A percentile compares a stretch with the other conserved stretches of the same genome.
Evolutionary conservation across 1,140 invertebrate species (phyloP).

Genomic region (Microplitis mediator): DNA sequence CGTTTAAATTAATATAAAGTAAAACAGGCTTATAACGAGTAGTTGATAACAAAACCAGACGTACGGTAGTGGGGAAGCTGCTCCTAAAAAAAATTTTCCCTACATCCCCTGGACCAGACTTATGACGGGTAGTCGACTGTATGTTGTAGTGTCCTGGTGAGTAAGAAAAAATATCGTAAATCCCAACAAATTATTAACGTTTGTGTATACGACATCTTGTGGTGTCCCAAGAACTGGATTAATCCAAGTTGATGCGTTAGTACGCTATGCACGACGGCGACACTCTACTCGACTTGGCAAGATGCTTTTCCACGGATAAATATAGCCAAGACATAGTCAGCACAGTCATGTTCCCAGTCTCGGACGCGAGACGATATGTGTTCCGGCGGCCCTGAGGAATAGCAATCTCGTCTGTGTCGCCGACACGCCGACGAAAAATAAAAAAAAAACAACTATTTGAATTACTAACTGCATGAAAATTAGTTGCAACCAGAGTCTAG

Average conservation of each 20-base stretch:
- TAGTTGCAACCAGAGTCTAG: too few relatives aligned
- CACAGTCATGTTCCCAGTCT: constrained; percentile 41
- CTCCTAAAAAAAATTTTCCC: too few relatives aligned
- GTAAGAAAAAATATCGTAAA: background rate
- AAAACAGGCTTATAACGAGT: too few relatives aligned
- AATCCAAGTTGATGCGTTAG: constrained; percentile 41
- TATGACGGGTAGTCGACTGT: too few relatives aligned
- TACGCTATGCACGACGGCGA: constrained; percentile 36
- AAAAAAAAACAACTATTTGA: too few relatives aligned
- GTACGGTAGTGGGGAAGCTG: too few relatives aligned
- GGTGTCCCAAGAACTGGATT: constrained; percentile 44
- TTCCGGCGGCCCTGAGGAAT: constrained; percentile 2
- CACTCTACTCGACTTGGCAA: constrained; percentile 54
- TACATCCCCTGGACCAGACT: too few relatives aligned
- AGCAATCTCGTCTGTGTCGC: constrained; percentile 6
- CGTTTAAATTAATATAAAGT: too few relatives aligned
- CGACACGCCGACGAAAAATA: too few relatives aligned
- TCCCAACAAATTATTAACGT: background rate
- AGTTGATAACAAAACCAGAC: too few relatives aligned
- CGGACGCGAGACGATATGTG: constrained; percentile 32
- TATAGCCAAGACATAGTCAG: constrained; percentile 41
- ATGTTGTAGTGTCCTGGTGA: too few relatives aligned
- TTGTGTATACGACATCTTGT: background rate
- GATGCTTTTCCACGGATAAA: constrained; percentile 46
- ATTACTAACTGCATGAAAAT: too few relatives aligned